Base-by-base conservation (phyloP, 1,140 invertebrate species). In the Drosophila saltans region DNA sequence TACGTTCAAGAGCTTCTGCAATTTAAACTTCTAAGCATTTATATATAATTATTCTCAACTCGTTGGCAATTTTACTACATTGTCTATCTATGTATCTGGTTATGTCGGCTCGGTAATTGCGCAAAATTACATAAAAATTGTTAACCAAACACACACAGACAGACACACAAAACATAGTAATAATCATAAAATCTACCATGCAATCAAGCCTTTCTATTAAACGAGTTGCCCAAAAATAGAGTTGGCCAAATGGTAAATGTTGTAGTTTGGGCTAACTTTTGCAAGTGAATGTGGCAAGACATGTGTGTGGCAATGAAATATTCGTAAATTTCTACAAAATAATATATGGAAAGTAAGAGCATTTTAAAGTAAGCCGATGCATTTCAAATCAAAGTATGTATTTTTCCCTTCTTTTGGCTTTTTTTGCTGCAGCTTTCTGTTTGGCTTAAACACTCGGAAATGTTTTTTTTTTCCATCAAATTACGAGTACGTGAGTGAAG, bases 401-500 rank as follows among this genome's bases (percentile, higher is more conserved):
- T 52, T 52, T 52, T 26, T 21, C 45, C 45, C 26, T 52, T 52
- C 26, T 24, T 52, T 26, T 30, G 28, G 28, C 4, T 30, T 30
- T 36, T 36, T 36, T 36, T 7, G 2, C 28, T 36, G 33, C 6
- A 36, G 33, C 33, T 36, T 36, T 36, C 33, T 36, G 39, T 65
- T 30, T 66, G 52, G 16, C 40, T 40, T n/a, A 56, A 74, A 62
- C 55, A 69, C 16, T 36, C 45, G 45, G 45, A 43, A 62, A 45
- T 56, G 24, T 48, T 61, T 16, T 69, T 30, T 30, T 16, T 16
- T 16, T 16, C 16, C 16, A 26, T 7, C 45, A 26, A 52, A 52
- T 52, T 52, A 8, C 45, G n/a, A 26, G 45, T 52, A 88, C 84
- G 83, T 88, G 83, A 89, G 83, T 80, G 84, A 83, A 80, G 83